These are phyloP conservation scores for Cephus pulcher DNA, from an alignment of 2,888 invertebrate genomes.

Conservation along the genomic window DNA sequence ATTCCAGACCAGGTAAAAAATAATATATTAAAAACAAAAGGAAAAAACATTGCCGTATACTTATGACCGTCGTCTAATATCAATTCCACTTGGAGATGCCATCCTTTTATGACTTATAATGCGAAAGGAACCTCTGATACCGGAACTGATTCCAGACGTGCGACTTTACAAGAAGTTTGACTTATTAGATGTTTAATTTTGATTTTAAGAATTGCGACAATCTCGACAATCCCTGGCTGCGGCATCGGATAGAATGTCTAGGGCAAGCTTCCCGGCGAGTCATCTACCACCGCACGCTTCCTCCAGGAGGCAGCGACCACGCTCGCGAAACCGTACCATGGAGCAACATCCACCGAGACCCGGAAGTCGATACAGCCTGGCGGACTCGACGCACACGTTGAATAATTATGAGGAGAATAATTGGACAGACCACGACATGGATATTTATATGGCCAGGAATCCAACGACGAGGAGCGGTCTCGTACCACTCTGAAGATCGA, in stretches of 20 bases:
- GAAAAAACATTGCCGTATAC: neutral
- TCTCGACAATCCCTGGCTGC: slow-evolving; percentile 88
- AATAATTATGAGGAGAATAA: slow-evolving; percentile 91
- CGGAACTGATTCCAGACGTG: neutral
- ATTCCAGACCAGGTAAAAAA: slow-evolving; percentile 74
- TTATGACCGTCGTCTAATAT: neutral
- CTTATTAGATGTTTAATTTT: neutral
- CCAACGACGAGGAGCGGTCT: slow-evolving; percentile 87
- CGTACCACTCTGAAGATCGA: slow-evolving; percentile 76
- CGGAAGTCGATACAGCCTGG: slow-evolving; percentile 82
- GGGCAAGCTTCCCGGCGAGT: slow-evolving; percentile 77
- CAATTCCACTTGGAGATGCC: neutral
- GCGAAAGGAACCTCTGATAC: neutral
- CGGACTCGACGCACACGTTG: slow-evolving; percentile 84
- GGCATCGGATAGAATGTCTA: slow-evolving; percentile 84
- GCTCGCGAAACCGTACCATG: slow-evolving; percentile 81
- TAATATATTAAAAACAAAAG: neutral
- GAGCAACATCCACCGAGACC: slow-evolving; percentile 73
- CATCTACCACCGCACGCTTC: slow-evolving; percentile 70
- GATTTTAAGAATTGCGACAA: slow-evolving; percentile 80
- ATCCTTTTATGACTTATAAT: neutral
- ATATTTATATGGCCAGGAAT: slow-evolving; percentile 93
- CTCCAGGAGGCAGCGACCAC: slow-evolving; percentile 77
- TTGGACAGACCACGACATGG: slow-evolving; percentile 97
- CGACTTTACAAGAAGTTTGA: neutral